Base-by-base conservation (phyloP, 2,888 invertebrate species). In the Polylopha cassiicola region DNA sequence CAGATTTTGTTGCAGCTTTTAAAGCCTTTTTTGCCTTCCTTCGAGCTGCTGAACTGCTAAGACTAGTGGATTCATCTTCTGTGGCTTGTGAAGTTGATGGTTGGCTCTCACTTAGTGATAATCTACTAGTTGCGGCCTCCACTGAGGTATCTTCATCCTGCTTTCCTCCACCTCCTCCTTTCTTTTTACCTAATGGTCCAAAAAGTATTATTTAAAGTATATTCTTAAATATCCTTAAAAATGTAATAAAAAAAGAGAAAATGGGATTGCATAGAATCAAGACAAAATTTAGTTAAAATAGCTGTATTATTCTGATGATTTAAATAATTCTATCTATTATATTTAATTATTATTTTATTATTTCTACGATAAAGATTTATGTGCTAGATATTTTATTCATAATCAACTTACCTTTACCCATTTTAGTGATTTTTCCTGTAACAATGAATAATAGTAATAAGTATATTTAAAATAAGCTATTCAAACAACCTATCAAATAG, bases 1-100 rank as follows among this genome's bases (percentile, higher is more conserved):
- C 26, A 21, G 32, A 18, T 7, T 13, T 22, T 4, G 47, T 29
- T 18, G 31, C 41, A 9, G 36, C 28, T 28, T 42, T 42, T 15
- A 37, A 21, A 4, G 36, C 37, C n/a, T 28, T 42, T 20, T 41
- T 41, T n/a, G 41, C 41, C 20, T 41, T 41, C 9, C 41, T 36
- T 3, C 11, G 29, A 1, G 41, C 41, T 2, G 41, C 41, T 4
- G 41, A 34, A 11, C 34, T 26, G 1, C 30, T 24, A 18, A 41
- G 13, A 6, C 30, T 30, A 13, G 17, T 5, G 14, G 11, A 26
- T 9, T 9, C 27, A 10, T 42, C 30, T 26, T 24, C 30, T 9
- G 7, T 15, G 18, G 14, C 29, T 10, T 39, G 38, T 4, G 39
- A 31, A n/a, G 34, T 36, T 15, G 44, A 39, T n/a, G 44, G 39